Evolutionary conservation across 2,888 invertebrate genomes (phyloP), one percentile per base, ranked within the genome.

Genomic region (Prenolepis imparis): DNA sequence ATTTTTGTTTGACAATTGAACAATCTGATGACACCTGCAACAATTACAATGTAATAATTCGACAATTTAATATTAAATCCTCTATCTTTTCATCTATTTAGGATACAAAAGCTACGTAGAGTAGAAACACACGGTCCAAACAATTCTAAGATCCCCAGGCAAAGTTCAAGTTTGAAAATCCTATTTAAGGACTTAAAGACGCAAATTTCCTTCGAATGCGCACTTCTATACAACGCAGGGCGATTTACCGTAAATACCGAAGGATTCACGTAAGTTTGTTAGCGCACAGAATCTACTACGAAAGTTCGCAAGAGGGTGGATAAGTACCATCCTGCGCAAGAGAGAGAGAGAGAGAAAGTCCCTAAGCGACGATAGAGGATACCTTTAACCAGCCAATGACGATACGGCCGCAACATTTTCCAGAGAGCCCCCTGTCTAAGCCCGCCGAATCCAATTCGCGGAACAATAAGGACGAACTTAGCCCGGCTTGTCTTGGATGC

Each of bases 391-490:
- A n/a, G 57, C 74, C 74, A 82, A 87, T 75, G 84, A 73, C 66
- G 81, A 84, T 74, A 80, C 28, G 84, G 84, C 41, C 83, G 77
- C 44, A 83, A 84, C 84, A 89, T 88, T 88, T 88, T 86, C 87
- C 24, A 67, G 59, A 64, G 41, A 67, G 80, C 74, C 44, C n/a
- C 36, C 75, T 68, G 83, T 59, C 28, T 83, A 83, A 88, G 87
- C 68, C 57, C 48, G 15, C 68, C 32, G 83, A 87, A 89, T 89
- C 87, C 90, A 90, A 90, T 90, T 90, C 88, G 88, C 87, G 75
- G 86, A 88, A 89, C 90, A 90, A 90, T 90, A 90, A 90, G 85
- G 85, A 61, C 83, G 57, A 88, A 86, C 73, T 90, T 89, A 80
- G 78, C 24, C 24, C 74, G 70, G 63, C 74, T 82, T 84, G 32